These are phyloP conservation scores for Paralichthys olivaceus DNA, from an alignment of 2,113 vertebrate species.

Conservation along the genomic window DNA sequence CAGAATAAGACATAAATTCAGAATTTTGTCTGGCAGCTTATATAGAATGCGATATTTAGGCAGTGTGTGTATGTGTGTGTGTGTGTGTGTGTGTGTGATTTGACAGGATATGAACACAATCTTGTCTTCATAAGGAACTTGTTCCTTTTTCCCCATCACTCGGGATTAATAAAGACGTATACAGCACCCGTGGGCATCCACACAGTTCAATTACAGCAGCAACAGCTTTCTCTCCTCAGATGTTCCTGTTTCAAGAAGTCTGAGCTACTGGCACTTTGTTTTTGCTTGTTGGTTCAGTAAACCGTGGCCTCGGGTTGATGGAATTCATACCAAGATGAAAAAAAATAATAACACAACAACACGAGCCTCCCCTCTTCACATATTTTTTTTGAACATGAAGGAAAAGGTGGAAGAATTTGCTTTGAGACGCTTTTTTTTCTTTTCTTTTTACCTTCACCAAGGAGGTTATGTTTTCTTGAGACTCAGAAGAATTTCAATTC, in stretches of 20 bases:
- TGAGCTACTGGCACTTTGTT: slow-evolving; percentile 47
- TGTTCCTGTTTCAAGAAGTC: slow-evolving; percentile 59
- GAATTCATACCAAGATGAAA: slow-evolving; percentile 37
- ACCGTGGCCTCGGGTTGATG: slow-evolving; percentile 39
- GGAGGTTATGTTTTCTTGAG: not conserved
- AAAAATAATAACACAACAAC: not conserved
- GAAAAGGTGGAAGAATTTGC: not conserved
- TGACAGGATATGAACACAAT: slow-evolving; percentile 17
- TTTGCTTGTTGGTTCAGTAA: slow-evolving; percentile 63
- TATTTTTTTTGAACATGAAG: not conserved
- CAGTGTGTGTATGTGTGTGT: not conserved
- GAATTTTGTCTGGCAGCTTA: not conserved
- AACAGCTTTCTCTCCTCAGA: slow-evolving; percentile 42
- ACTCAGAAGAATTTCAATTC: too few species aligned
- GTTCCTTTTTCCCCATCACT: not conserved
- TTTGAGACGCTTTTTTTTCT: not conserved
- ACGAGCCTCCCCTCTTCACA: not conserved
- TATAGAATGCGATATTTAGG: not conserved
- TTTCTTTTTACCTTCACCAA: not conserved
- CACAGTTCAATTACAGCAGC: slow-evolving; percentile 46
- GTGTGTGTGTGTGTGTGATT: not conserved
- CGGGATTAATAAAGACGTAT: slow-evolving; percentile 42
- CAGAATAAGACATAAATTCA: not conserved
- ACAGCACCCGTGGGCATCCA: slow-evolving; percentile 21
- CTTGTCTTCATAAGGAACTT: not conserved